Evolutionary conservation across 92 coral and sea anemone genomes (phyloP), one percentile per base, ranked within the genome.

Genomic region (Porites cylindrica): DNA sequence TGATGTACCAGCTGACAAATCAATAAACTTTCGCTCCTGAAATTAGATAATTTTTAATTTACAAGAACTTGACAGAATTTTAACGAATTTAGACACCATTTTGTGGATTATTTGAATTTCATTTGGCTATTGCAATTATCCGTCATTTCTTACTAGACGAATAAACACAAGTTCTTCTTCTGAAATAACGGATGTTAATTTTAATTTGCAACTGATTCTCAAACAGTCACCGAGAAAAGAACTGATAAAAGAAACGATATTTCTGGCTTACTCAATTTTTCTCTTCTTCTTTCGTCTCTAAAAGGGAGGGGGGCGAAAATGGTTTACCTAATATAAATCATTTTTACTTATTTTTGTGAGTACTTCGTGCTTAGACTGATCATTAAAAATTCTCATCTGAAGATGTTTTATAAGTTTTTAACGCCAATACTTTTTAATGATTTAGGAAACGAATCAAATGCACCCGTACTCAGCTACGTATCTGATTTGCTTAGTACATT

Each of bases 41-140:
- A 82, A 79, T 66, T 29, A 26, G 63, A 81, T 53, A 19, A 81
- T 21, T 81, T 81, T 63, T 58, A 52, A 67, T 51, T 81, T 51
- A 66, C 72, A 47, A 81, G 32, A 59, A 21, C 47, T 10, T 1
- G 51, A 51, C n/a, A 61, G n/a, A 56, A 70, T 69, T 32, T 32
- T 32, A 70, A 71, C 78, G 26, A 56, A 32, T 68, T 59, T 51
- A 4, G 68, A 54, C 65, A 26, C 18, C 84, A 29, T 52, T 51
- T 80, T 51, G 9, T 60, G 8, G 52, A 10, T 72, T 52, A 50
- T 82, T 20, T 82, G 47, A 82, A 24, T 32, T 70, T 56, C 58
- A 82, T 82, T 82, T 54, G 70, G 8, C 69, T n/a, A 43, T 82
- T 70, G 32, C 59, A 82, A 70, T 77, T 82, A 58, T 82, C 75